Evolutionary conservation across 1,140 invertebrate species (phyloP).

Genomic region (Cydia amplana): DNA sequence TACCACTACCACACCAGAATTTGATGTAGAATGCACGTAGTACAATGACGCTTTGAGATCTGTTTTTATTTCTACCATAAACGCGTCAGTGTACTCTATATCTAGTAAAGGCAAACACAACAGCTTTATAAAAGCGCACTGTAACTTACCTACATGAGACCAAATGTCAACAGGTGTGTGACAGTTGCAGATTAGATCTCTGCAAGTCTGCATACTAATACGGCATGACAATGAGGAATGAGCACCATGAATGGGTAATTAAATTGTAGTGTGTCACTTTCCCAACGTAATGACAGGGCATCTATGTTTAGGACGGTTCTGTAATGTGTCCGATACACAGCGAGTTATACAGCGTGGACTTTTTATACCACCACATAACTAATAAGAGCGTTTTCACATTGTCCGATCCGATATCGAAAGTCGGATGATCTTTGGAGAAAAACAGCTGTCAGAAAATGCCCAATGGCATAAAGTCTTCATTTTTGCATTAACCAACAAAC

Average conservation of each 20-base stretch:
- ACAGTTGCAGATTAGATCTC: not conserved
- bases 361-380: too few relatives aligned
- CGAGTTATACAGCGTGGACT: too few relatives aligned
- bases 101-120: not conserved
- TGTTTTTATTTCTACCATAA: not conserved
- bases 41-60: not conserved
- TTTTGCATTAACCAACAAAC: too few relatives aligned
- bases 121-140: not conserved
- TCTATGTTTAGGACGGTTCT: not conserved
- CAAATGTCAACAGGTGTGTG: constrained; percentile 5
- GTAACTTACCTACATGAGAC: not conserved
- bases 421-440: too few relatives aligned
- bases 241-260: constrained; percentile 10
- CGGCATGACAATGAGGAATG: not conserved
- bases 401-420: too few relatives aligned
- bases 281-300: not conserved
- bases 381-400: too few relatives aligned
- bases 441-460: too few relatives aligned
- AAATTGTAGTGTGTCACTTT: constrained; percentile 4
- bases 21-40: too few relatives aligned
- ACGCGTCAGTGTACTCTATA: not conserved
- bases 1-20: too few relatives aligned
- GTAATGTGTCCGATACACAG: not conserved
- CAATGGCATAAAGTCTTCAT: too few relatives aligned
- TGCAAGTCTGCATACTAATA: not conserved